These are phyloP conservation scores for Scytalopus superciliaris DNA, from an alignment of 2,113 vertebrate species.

Conservation along the genomic window DNA sequence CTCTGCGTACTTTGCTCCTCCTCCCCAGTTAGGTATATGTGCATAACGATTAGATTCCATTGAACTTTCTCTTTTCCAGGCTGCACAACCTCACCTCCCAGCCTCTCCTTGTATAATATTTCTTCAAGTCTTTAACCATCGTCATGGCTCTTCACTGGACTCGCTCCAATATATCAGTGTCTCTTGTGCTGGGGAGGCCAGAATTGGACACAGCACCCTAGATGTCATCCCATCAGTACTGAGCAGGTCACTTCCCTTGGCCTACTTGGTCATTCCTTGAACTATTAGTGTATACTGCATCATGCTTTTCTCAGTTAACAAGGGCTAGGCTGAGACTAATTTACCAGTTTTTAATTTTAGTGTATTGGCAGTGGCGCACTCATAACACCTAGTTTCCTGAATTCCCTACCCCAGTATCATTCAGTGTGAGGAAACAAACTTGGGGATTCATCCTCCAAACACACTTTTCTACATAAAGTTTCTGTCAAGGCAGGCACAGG, in stretches of 20 bases:
- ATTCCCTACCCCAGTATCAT: neutral
- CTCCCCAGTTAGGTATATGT: neutral
- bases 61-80: neutral
- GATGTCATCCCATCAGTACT: neutral
- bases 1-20: neutral
- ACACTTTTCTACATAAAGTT: neutral
- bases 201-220: neutral
- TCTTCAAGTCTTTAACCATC: neutral
- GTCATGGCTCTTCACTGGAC: accelerated
- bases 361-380: neutral
- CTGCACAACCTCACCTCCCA: neutral
- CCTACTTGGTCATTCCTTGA: neutral
- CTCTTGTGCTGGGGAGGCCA: neutral
- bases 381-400: neutral
- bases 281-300: neutral
- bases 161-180: accelerated
- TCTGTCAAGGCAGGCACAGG: neutral
- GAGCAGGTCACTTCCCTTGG: neutral
- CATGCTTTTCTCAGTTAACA: neutral
- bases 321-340: neutral
- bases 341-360: neutral
- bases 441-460: neutral
- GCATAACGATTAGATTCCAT: neutral
- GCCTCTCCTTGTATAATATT: neutral
- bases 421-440: neutral